Evolutionary conservation across 2,113 vertebrate genomes (phyloP), one percentile per base, ranked within the genome.

Genomic region (Dunckerocampus dactyliophorus): DNA sequence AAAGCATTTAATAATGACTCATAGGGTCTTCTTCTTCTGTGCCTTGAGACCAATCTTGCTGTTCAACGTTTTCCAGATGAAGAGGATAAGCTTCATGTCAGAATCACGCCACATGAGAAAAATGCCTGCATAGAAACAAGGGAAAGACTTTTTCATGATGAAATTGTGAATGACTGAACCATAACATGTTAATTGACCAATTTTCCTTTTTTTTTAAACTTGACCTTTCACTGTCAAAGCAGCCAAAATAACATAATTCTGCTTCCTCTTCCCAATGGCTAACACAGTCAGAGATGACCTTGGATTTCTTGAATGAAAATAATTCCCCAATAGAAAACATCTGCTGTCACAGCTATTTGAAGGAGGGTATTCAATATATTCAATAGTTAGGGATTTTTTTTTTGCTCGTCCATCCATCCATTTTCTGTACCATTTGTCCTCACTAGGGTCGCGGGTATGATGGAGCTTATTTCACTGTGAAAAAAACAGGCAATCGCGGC

Each of bases 211-310:
- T 24, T 53, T 65, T 66, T 68, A 37, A 31, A 16, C 1, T 54
- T 51, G 59, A 62, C 77, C 66, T 70, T 71, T 83, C 80, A 67
- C 73, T 64, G 74, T 80, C 68, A 83, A 83, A 83, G 3, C 62
- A 73, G 81, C 75, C 85, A 86, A n/a, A 88, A 76, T 63, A 73
- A 84, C 81, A 88, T 17, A 74, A 82, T 69, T 76, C 72, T 67
- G 73, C 69, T 83, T 85, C 77, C 79, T 55, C 65, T 71, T 68
- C 75, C 58, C 62, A 72, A 54, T 67, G 64, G 48, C 47, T 57
- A 74, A 47, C 47, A 65, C 46, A 75, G 75, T 65, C 74, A 82
- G 70, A 77, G 79, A 79, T 49, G 62, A 62, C 67, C 50, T 49
- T 15, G 43, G 58, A 39, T 64, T 61, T 61, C 46, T 28, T 65